Evolutionary conservation across 1,140 invertebrate species (phyloP).

Genomic region (Drosophila eugracilis): DNA sequence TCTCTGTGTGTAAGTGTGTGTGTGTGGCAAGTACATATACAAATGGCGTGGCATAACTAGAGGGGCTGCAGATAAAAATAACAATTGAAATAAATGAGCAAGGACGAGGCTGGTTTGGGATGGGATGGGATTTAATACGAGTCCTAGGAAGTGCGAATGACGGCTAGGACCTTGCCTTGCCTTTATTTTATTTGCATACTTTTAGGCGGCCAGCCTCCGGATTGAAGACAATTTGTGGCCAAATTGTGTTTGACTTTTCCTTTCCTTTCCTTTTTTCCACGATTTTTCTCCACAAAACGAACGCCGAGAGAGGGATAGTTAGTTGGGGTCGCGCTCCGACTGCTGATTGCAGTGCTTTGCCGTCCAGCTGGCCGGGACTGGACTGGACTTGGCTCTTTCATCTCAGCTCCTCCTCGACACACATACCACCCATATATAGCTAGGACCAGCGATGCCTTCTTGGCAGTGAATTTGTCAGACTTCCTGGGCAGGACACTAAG

Average conservation of each 20-base stretch:
- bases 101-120: constrained; percentile 6
- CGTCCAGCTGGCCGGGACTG: not conserved
- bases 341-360: constrained; percentile 17
- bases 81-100: constrained; percentile 76
- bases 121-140: constrained; percentile 2
- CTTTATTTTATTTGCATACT: constrained; percentile 59
- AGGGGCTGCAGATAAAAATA: constrained; percentile 69
- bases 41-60: constrained; percentile 68
- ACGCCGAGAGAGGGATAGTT: not conserved
- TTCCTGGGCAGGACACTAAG: too few species aligned
- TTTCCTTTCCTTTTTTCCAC: not conserved
- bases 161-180: not conserved
- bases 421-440: too few species aligned
- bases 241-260: constrained; percentile 53
- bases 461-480: constrained; percentile 2
- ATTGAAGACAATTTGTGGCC: constrained; percentile 55
- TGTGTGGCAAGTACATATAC: constrained; percentile 3
- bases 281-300: not conserved
- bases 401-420: not conserved
- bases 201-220: constrained; percentile 40
- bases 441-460: too few species aligned
- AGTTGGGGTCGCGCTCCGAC: not conserved
- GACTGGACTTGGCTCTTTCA: too few species aligned
- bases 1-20: not conserved
- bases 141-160: not conserved